Evolutionary conservation across 2,113 vertebrate species (phyloP).

Genomic region (Myiagra hebetior): DNA sequence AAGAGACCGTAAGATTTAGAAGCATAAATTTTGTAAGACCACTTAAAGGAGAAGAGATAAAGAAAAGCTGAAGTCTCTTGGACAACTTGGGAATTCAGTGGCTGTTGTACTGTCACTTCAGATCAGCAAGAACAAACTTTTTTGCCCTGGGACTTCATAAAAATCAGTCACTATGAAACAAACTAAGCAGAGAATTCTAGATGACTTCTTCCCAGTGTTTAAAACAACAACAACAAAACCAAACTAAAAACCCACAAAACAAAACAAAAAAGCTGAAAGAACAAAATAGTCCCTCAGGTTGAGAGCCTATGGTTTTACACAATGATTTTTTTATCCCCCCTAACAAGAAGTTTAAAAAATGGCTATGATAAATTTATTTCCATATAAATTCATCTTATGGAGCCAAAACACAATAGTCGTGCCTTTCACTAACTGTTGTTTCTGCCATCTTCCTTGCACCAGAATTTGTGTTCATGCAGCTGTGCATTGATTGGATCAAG

Average conservation of each 20-base stretch:
- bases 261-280: not conserved
- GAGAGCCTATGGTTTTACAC: not conserved
- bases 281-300: not conserved
- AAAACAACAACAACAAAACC: not conserved
- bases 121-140: not conserved
- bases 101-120: not conserved
- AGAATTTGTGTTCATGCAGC: constrained; percentile 10
- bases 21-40: not conserved
- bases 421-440: not conserved
- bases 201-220: not conserved
- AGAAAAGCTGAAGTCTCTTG: not conserved
- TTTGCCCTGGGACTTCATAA: not conserved
- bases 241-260: not conserved
- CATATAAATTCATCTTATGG: not conserved
- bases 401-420: not conserved
- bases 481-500: not conserved
- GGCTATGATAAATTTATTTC: not conserved
- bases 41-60: not conserved
- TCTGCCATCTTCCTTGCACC: not conserved
- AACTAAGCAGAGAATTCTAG: not conserved
- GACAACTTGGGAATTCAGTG: not conserved
- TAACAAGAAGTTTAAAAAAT: not conserved
- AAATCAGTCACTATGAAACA: not conserved
- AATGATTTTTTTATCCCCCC: fast-evolving
- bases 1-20: not conserved